phyloP scores from a whole-genome alignment of 2,888 invertebrate genomes.

The Lasioglossum leucozonium region DNA sequence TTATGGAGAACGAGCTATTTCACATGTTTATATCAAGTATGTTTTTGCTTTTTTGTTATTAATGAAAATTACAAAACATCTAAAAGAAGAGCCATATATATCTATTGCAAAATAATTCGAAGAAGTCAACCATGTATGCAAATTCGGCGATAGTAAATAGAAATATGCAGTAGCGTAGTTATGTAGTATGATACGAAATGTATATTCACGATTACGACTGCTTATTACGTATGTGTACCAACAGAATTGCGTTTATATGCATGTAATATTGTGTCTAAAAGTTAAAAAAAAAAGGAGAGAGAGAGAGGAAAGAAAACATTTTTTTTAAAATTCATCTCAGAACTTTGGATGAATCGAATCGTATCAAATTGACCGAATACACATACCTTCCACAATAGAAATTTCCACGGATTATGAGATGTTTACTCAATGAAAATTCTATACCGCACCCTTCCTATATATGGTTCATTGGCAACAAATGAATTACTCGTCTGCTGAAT shows the following conservation, averaged over 20 bases:
- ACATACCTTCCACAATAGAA: slow-evolving; percentile 12
- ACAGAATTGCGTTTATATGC: not conserved
- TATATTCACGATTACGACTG: slow-evolving; percentile 10
- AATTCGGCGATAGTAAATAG: slow-evolving; percentile 7
- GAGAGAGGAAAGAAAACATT: not conserved
- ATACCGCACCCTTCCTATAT: slow-evolving; percentile 1
- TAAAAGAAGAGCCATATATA: slow-evolving; percentile 15
- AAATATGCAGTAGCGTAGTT: not conserved
- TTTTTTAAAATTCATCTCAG: not conserved
- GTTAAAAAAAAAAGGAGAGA: not conserved
- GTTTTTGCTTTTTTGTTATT: not conserved
- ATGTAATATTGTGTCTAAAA: slow-evolving; percentile 1
- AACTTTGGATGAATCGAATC: not conserved
- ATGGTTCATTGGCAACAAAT: not conserved
- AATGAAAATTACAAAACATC: slow-evolving; percentile 26
- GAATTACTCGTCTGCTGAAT: slow-evolving; percentile 3
- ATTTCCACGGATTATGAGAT: slow-evolving; percentile 27
- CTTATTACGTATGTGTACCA: slow-evolving; percentile 10
- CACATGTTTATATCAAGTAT: slow-evolving; percentile 29
- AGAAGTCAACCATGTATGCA: not conserved
- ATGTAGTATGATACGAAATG: slow-evolving; percentile 5
- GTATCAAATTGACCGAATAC: slow-evolving; percentile 10
- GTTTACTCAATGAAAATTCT: slow-evolving; percentile 7
- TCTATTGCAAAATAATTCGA: slow-evolving; percentile 22
- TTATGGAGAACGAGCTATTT: slow-evolving; percentile 73